Base-by-base conservation (phyloP, 2,888 invertebrate species). In the Euclidia mi region DNA sequence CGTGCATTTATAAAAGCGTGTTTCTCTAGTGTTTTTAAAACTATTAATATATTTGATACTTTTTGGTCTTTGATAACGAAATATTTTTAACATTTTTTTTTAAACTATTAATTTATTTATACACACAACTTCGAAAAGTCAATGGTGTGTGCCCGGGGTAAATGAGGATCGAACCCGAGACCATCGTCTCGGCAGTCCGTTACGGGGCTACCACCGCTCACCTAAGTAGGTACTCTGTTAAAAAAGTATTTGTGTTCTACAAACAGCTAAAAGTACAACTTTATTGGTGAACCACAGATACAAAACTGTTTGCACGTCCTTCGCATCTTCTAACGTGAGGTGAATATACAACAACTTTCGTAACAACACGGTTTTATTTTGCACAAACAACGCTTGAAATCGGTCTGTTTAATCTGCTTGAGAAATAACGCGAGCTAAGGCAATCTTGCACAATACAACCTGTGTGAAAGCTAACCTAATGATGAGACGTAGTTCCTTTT, bases 241-340 rank as follows among this genome's bases (percentile, higher is more conserved):
- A 38, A 14, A 25, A 6, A 25, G 7, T 4, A 25, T 3, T 25
- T 0, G 20, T 25, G 7, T 25, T 25, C 1, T 1, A 3, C 20
- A 25, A 25, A 25, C 4, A 25, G 6, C 20, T 6, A 25, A 25
- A 25, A 25, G 6, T 6, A 25, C 6, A 25, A 6, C 7, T 25
- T 1, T 25, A 7, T 25, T 25, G n/a, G 4, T 25, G 20, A 6
- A 25, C 20, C 9, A 45, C 15, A 47, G 47, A 53, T 55, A 49
- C 40, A 42, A 71, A 53, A 48, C 50, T 66, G 56, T 60, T 66
- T 57, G 66, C 47, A 61, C 55, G 60, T 58, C 66, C 65, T 69
- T 64, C 71, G 10, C 45, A 56, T 45, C 53, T 56, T 40, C 25
- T 44, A 12, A 74, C 71, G 71, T 71, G 71, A 71, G 60, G 56